Conservation (phyloP, 1,140 invertebrate species). For the Trichomalopsis sarcophagae region DNA sequence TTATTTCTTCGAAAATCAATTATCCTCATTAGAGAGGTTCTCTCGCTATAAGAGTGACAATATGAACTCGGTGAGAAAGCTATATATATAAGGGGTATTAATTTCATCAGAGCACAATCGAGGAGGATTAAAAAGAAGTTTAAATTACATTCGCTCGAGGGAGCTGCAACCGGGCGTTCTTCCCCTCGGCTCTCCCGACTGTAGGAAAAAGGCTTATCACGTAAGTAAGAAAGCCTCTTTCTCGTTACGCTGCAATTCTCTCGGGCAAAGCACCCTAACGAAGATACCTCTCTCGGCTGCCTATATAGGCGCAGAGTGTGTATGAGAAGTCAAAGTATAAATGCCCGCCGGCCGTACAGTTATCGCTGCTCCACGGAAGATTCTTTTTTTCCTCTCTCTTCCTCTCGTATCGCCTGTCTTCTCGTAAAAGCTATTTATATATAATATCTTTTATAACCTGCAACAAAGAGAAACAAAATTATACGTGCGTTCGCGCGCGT, state of each 20-base stretch:
- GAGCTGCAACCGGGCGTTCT: not conserved
- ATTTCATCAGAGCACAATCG: slow-evolving; percentile 10
- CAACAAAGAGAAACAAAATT: too few relatives aligned
- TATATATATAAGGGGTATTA: not conserved
- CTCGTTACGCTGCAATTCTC: slow-evolving; percentile 26
- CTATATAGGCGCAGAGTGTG: slow-evolving; percentile 1
- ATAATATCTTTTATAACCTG: not conserved
- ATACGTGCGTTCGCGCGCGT: too few relatives aligned
- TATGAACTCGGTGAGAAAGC: not conserved
- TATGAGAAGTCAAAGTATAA: not conserved
- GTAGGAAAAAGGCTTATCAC: slow-evolving; percentile 20
- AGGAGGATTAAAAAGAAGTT: slow-evolving; percentile 28
- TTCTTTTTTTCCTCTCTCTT: not conserved
- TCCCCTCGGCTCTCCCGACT: not conserved
- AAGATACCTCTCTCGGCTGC: not conserved
- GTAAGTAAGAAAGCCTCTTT: slow-evolving; percentile 41
- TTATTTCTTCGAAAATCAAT: not conserved
- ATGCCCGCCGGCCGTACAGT: not conserved
- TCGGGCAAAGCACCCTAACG: not conserved
- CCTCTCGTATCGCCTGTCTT: not conserved
- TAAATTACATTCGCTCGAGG: slow-evolving; percentile 18
- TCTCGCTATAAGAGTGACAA: not conserved
- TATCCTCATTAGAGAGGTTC: not conserved
- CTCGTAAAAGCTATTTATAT: slow-evolving; percentile 1
- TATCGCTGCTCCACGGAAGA: not conserved